Conservation (phyloP, 2,797 vertebrate species). For the Enoplosus armatus region DNA sequence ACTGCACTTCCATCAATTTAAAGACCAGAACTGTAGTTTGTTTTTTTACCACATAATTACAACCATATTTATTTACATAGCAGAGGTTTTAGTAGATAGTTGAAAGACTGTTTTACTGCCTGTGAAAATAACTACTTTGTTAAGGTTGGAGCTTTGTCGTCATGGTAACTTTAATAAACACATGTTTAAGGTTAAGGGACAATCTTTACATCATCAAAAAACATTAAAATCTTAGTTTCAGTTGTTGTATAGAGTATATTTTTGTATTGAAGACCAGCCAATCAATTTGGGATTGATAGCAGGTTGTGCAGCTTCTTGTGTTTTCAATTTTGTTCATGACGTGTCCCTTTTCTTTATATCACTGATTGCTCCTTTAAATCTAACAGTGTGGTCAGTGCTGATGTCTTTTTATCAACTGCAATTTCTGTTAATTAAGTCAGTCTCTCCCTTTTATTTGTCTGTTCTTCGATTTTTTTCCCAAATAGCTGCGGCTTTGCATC, state of each 20-base stretch:
- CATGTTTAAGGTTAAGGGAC: neutral
- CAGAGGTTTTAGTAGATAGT: neutral
- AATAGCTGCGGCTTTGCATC: slow-evolving; percentile 13
- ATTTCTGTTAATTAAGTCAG: slow-evolving; percentile 11
- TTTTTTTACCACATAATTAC: neutral
- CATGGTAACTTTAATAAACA: neutral
- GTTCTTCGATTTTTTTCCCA: slow-evolving; percentile 6
- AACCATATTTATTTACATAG: neutral
- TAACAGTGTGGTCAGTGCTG: neutral
- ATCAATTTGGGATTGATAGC: no score
- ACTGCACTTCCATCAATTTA: neutral
- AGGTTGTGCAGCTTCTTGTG: no score
- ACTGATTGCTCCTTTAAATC: neutral
- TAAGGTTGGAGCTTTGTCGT: neutral
- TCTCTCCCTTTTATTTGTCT: slow-evolving; percentile 11
- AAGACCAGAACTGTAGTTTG: neutral
- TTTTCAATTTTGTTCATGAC: neutral
- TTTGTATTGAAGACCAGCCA: no score
- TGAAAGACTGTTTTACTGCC: neutral
- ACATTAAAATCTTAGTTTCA: no score
- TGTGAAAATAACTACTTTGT: no score
- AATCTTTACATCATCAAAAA: no score
- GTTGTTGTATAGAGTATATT: no score
- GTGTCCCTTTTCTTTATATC: slow-evolving; percentile 1
- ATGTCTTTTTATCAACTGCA: neutral